Evolutionary conservation across 2,797 vertebrate species (phyloP).

Genomic region (Malurus splendens): DNA sequence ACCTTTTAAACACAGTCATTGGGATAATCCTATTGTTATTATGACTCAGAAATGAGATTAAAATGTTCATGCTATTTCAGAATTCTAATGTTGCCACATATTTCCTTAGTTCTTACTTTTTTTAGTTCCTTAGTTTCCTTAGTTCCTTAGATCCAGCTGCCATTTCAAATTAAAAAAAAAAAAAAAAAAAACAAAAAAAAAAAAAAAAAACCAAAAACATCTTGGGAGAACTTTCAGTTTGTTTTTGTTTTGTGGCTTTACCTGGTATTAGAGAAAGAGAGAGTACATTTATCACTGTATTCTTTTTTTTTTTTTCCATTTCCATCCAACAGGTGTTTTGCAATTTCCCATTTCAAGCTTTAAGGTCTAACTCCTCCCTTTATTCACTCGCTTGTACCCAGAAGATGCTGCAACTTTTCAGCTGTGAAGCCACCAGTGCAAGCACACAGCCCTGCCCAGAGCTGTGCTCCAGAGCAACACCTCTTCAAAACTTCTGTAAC

Average conservation of each 20-base stretch:
- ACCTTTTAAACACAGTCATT: neutral
- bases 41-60: neutral
- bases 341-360: neutral
- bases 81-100: neutral
- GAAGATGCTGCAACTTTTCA: neutral
- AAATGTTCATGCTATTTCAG: neutral
- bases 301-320: neutral
- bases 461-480: neutral
- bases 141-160: neutral
- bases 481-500: neutral
- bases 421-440: accelerated
- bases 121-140: neutral
- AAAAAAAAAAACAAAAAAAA: neutral
- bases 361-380: neutral
- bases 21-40: neutral
- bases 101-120: neutral
- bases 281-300: neutral
- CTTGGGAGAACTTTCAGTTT: neutral
- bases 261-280: neutral
- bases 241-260: neutral
- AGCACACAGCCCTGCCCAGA: neutral
- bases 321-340: neutral
- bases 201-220: accelerated
- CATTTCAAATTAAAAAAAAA: neutral
- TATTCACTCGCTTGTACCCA: neutral